Percentiles rank a stretch among this genome's conserved stretches.
phyloP scores from a whole-genome alignment of 2,888 invertebrate genomes.

The Meiosimyza decipiens region DNA sequence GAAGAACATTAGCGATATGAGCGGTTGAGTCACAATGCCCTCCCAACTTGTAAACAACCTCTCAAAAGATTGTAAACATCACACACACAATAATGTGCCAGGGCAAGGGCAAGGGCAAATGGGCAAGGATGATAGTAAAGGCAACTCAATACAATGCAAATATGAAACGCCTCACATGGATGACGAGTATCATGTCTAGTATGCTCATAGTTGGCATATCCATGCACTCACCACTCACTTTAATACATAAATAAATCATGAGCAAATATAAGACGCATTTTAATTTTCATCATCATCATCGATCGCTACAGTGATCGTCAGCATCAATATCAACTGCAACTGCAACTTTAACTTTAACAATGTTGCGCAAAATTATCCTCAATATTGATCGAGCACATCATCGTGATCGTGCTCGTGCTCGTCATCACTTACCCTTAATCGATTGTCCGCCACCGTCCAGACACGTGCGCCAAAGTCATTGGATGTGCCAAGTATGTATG shows the following conservation, averaged over 20 bases:
- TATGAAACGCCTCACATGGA: neutral
- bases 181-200: neutral
- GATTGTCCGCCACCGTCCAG: constrained; percentile 92
- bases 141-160: neutral
- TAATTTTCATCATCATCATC: constrained; percentile 10
- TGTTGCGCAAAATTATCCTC: too few species aligned
- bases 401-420: constrained; percentile 15
- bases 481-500: constrained; percentile 89
- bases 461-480: constrained; percentile 97
- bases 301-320: constrained; percentile 6
- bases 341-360: neutral
- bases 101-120: neutral
- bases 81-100: neutral
- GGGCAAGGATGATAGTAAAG: neutral
- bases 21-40: constrained; percentile 6
- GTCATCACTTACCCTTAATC: constrained; percentile 79
- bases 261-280: constrained; percentile 13
- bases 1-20: neutral
- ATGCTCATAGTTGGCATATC: neutral
- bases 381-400: neutral
- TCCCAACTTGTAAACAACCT: constrained; percentile 22
- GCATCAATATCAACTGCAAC: neutral
- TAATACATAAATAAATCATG: neutral
- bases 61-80: constrained; percentile 25
- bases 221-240: too few species aligned